Base-by-base conservation (phyloP, 2,113 vertebrate genomes). In the Edolisoma coerulescens region DNA sequence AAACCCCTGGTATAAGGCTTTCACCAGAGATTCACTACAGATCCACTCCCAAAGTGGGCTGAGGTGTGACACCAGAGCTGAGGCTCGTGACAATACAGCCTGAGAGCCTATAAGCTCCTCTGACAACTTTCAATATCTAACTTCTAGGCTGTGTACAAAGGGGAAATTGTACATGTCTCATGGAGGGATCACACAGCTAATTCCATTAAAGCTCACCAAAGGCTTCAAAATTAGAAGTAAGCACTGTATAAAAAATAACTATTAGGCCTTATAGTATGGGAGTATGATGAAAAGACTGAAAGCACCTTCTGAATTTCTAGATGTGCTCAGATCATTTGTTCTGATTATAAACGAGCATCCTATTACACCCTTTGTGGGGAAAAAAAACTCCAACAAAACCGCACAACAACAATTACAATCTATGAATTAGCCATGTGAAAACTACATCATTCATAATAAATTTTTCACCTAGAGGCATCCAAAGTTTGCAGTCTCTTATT, bases 331-430 rank as follows among this genome's bases (percentile, higher is more conserved):
- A 56, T 49, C 2, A n/a, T 28, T 89, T 64, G 14, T 64, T 84
- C 24, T 41, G 26, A 42, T 64, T 63, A 23, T 28, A 82, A 44
- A 47, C 5, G 3, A 64, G 3, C 23, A 60, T n/a, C 13, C 18
- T 52, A 19, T n/a, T 59, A 39, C 15, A 56, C 1, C 8, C 7
- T 45, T 30, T 41, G 11, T 16, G 30, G 26, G 6, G 10, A 41
- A 49, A 49, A 59, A 27, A 11, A 26, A 8, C 4, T 3, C 5
- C 32, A 59, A 27, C 15, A 27, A 53, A 67, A 45, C 33, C 73
- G 10, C 56, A 82, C 7, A 17, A 64, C 3, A 1, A n/a, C 26
- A 81, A 22, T 35, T 35, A 21, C 0, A 2, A 39, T 26, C 19
- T 47, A 19, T 47, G 15, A 49, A 64, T 27, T n/a, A 63, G 21